Base-by-base conservation (phyloP, 2,888 invertebrate genomes). In the Ecdyonurus torrentis region DNA sequence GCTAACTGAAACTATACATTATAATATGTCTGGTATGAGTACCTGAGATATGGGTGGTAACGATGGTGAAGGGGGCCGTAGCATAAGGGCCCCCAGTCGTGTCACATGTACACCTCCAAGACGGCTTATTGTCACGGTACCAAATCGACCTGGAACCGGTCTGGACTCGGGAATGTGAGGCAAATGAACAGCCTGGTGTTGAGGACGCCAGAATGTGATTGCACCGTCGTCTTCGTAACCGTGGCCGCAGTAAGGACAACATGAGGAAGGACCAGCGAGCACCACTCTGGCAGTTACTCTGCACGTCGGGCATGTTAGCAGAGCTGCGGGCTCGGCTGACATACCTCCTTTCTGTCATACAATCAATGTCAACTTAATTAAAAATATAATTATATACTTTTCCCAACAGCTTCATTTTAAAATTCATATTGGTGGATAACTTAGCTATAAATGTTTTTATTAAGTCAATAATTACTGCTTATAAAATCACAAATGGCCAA, bases 191-290 rank as follows among this genome's bases (percentile, higher is more conserved):
- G 15, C 37, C 37, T 37, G 37, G 19, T 20, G n/a, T 20, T 55
- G 55, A n/a, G n/a, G n/a, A 5, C 55, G 55, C 55, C 55, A 55
- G 22, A 55, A 55, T 7, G 55, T 20, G 22, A 55, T 55, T 7
- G 55, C 55, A 20, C 55, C 55, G 5, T 55, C 55, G 5, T n/a
- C 22, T 7, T 55, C 55, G 55, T 55, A 55, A n/a, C 22, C 55
- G 20, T 55, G 55, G 55, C 55, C 55, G 22, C 55, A 55, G 55
- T 55, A 55, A 7, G 55, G 55, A n/a, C 55, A 55, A n/a, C 55
- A 55, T n/a, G 55, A 55, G 55, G 5, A 7, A 5, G 55, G 22
- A 37, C 37, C 37, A 22, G 55, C 22, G 7, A 20, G 10, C 19
- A 22, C 22, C 55, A 55, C 55, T 5, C 55, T 7, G 10, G 55